Conservation (phyloP, 2,888 invertebrate species). For the Eurytoma adleriae region DNA sequence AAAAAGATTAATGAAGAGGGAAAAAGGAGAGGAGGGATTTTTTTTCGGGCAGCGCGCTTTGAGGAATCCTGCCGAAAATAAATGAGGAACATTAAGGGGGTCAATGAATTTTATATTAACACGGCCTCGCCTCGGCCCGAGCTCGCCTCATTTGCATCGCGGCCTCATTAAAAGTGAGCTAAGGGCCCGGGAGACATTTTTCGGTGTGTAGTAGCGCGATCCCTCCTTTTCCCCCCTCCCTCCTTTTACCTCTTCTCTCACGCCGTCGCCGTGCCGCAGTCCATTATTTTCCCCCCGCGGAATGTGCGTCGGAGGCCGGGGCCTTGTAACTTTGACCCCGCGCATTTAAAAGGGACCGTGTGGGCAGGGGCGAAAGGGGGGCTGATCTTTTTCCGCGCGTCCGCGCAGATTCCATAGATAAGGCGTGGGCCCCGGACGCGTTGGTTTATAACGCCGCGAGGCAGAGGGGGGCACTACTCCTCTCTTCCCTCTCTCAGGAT, state of each 20-base stretch:
- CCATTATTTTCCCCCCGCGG: constrained; percentile 44
- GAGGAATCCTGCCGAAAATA: constrained; percentile 52
- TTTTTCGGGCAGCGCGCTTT: constrained; percentile 30
- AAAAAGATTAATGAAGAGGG: constrained; percentile 51
- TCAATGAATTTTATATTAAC: constrained; percentile 56
- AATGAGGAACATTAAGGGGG: constrained; percentile 52
- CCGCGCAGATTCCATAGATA: not conserved
- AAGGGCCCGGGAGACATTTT: constrained; percentile 28
- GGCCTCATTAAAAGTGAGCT: constrained; percentile 47
- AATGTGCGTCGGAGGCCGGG: constrained; percentile 30
- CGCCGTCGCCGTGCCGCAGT: not conserved
- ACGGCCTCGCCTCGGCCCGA: not conserved
- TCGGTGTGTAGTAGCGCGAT: constrained; percentile 3
- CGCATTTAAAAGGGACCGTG: not conserved
- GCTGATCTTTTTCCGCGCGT: not conserved
- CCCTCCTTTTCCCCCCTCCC: not conserved
- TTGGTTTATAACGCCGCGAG: constrained; percentile 4
- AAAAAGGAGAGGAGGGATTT: not conserved
- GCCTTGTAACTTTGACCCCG: constrained; percentile 53
- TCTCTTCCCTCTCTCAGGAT: too few relatives aligned
- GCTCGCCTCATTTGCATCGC: constrained; percentile 45
- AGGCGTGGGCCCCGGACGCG: not conserved
- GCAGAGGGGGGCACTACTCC: not conserved
- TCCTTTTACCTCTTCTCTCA: not conserved
- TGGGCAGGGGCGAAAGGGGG: not conserved